Percentiles rank a stretch among this genome's conserved stretches.
These are phyloP conservation scores for Callopanchax toddi DNA, from an alignment of 2,113 vertebrate species.

Conservation along the genomic window DNA sequence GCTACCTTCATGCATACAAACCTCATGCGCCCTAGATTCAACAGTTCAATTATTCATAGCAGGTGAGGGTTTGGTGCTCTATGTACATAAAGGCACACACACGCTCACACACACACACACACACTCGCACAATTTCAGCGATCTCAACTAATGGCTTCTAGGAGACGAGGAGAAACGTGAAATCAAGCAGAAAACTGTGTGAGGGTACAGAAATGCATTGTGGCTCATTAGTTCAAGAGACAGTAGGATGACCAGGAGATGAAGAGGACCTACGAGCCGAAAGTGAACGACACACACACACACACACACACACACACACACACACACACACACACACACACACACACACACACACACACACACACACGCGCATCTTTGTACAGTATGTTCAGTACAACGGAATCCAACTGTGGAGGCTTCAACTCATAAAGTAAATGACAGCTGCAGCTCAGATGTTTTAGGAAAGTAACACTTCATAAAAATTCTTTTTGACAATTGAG, in stretches of 20 bases:
- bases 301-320: not conserved
- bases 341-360: not conserved
- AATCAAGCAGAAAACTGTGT: slow-evolving; percentile 54
- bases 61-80: slow-evolving; percentile 70
- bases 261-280: slow-evolving; percentile 23
- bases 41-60: slow-evolving; percentile 79
- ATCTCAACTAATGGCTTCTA: slow-evolving; percentile 56
- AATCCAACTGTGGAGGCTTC: not conserved
- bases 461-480: not conserved
- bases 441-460: not conserved
- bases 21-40: slow-evolving; percentile 71
- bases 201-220: slow-evolving; percentile 25
- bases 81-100: slow-evolving; percentile 34
- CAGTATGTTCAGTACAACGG: not conserved
- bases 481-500: not conserved
- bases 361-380: not conserved
- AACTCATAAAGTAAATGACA: not conserved
- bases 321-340: not conserved
- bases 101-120: slow-evolving; percentile 1
- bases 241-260: slow-evolving; percentile 39
- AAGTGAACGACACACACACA: slow-evolving; percentile 31
- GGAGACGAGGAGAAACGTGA: slow-evolving; percentile 47
- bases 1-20: slow-evolving; percentile 71
- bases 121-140: too few relatives aligned
- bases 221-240: slow-evolving; percentile 61